A percentile compares a stretch with the other conserved stretches of the same genome.
These are phyloP conservation scores for Penaeus chinensis DNA, from an alignment of 1,140 invertebrate species.

Conservation along the genomic window DNA sequence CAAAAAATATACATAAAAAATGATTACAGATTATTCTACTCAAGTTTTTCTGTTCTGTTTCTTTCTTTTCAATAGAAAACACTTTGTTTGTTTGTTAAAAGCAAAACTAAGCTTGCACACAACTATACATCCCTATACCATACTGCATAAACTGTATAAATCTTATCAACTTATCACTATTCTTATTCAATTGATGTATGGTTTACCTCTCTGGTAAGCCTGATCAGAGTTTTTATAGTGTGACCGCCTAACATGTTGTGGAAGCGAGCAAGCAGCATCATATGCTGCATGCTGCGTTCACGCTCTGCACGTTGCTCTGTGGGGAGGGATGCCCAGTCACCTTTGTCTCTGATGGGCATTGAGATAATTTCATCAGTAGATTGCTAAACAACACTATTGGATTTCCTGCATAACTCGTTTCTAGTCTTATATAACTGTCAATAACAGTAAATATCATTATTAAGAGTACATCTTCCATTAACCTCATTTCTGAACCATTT, in stretches of 20 bases:
- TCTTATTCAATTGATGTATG: not conserved
- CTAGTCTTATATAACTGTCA: too few relatives aligned
- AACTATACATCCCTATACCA: not conserved
- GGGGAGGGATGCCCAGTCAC: constrained; percentile 80
- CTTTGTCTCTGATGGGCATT: constrained; percentile 45
- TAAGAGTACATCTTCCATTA: too few relatives aligned
- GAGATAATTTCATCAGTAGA: not conserved
- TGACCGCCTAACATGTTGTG: constrained; percentile 92
- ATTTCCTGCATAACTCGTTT: too few relatives aligned
- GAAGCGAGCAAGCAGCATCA: constrained; percentile 86
- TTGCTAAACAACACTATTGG: not conserved
- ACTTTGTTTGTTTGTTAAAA: not conserved
- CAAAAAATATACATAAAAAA: too few relatives aligned
- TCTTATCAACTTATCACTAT: not conserved
- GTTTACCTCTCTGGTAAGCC: constrained; percentile 74
- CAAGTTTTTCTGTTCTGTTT: too few relatives aligned
- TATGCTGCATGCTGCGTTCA: constrained; percentile 79
- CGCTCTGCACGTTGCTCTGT: constrained; percentile 82
- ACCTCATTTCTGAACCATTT: too few relatives aligned
- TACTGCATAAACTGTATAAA: not conserved
- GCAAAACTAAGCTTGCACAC: not conserved
- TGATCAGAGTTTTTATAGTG: constrained; percentile 86
- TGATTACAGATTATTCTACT: not conserved
- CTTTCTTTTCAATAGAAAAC: too few relatives aligned
- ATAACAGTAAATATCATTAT: too few relatives aligned